Base-by-base conservation (phyloP, 2,888 invertebrate species). In the Malthinus seriepunctatus region DNA sequence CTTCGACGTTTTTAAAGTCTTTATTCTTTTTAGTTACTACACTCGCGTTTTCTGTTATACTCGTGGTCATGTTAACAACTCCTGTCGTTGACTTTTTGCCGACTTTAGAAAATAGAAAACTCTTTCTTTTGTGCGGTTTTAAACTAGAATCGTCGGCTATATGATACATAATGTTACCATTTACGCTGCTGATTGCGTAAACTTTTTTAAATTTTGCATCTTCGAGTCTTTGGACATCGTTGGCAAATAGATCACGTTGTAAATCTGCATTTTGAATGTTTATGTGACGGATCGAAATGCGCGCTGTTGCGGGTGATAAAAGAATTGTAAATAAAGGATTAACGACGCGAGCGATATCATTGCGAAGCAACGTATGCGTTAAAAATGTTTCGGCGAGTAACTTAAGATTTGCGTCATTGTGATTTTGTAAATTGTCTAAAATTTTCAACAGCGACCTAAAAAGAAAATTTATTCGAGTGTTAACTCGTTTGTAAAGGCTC, bases 101-200 rank as follows among this genome's bases (percentile, higher is more conserved):
- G 1, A 75, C 61, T 65, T 76, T 77, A 3, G 76, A 74, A 62
- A 79, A 78, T 9, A 74, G 66, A 62, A 77, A 79, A 76, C 78
- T 78, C 57, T 74, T 74, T 56, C 74, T 74, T 57, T 78, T 78
- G 3, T 70, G 65, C 0, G 76, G 76, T 67, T 78, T 79, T 7
- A 73, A 72, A 51, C 69, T 79, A 1, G 75, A 74, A 12, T 73
- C 70, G 35, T 77, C 78, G 15, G 83, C 81, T 1, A 85, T 81
- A 62, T 86, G 86, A 69, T 85, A 86, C 69, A 85, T 87, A 3
- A 93, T 87, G 67, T 90, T 90, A 1, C 92, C 92, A 67, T 89
- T 89, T 31, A 90, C 89, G 42, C 88, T 90, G 70, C 91, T 91
- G 39, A 93, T 90, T 1, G 92, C 92, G 71, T 89, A 91, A 9